Base-by-base conservation (phyloP, 2,888 invertebrate species). In the Ornithoptera priamus region DNA sequence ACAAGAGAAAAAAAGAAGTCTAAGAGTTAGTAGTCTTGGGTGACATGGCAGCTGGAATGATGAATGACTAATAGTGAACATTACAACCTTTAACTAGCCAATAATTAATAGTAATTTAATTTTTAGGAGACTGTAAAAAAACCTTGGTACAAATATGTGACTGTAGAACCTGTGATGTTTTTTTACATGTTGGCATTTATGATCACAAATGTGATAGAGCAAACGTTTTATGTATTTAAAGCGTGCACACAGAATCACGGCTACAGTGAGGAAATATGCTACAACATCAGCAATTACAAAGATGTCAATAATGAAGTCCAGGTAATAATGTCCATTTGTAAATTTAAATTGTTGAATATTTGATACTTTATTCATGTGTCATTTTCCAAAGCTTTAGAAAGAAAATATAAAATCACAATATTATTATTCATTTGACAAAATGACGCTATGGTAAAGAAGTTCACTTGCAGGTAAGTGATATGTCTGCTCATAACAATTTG, bases 111-210 rank as follows among this genome's bases (percentile, higher is more conserved):
- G 7, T 3, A 53, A 53, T 4, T n/a, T 36, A n/a, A 36, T 53
- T 65, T 69, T 66, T 59, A 70, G 69, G 69, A 71, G 24, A 12
- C 50, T 20, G 42, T 59, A 39, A 68, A 46, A 24, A 78, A 73
- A 72, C 82, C 84, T 81, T 92, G 92, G 90, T 88, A 89, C 85
- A 88, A 82, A 73, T 81, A 91, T 42, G 93, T 96, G 67, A 95
- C 97, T 0, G 97, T 98, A 30, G 98, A 98, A 81, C 97, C 98
- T 0, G 94, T 96, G 0, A 95, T 98, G 95, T 96, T 97, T 82
- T 89, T 97, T 2, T 98, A 97, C 81, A 97, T 98, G 97, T 94
- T 97, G 93, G 96, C 97, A 1, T 96, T 94, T 78, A 96, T 97
- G 96, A 93, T 95, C 65, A 97, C 97, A 4, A 94, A 94, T 71